Conservation (phyloP, 2,797 vertebrate genomes). For the Valencia hispanica region DNA sequence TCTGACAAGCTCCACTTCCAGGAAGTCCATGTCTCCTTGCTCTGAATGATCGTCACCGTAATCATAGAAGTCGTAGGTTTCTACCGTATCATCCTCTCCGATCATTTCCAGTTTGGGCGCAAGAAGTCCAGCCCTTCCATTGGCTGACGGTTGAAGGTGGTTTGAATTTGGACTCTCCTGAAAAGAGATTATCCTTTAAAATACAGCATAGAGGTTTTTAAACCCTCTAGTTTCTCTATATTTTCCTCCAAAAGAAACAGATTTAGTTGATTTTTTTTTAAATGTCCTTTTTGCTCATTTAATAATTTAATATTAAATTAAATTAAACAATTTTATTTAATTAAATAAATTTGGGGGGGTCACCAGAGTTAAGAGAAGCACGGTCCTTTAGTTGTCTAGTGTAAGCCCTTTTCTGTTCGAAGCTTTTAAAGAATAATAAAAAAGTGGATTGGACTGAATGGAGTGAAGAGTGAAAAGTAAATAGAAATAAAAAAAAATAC, state of each 20-base stretch:
- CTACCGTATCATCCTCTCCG: slow-evolving; percentile 81
- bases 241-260: neutral
- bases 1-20: slow-evolving; percentile 88
- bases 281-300: no score
- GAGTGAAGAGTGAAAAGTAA: neutral
- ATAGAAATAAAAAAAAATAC: neutral
- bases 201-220: neutral
- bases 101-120: slow-evolving; percentile 81
- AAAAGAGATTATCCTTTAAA: neutral
- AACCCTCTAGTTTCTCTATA: neutral
- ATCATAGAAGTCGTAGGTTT: slow-evolving; percentile 75
- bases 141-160: slow-evolving; percentile 47
- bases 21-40: slow-evolving; percentile 82
- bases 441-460: neutral
- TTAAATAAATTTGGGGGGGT: no score
- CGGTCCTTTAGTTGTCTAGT: neutral
- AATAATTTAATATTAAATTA: no score
- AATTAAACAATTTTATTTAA: no score
- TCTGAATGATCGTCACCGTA: slow-evolving; percentile 80
- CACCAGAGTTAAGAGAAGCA: neutral
- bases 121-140: slow-evolving; percentile 66
- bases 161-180: slow-evolving; percentile 67
- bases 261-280: neutral
- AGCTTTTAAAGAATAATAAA: neutral
- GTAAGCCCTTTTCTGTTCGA: neutral